These are phyloP conservation scores for Chaetodon trifascialis DNA, from an alignment of 2,113 vertebrate species.

Conservation along the genomic window DNA sequence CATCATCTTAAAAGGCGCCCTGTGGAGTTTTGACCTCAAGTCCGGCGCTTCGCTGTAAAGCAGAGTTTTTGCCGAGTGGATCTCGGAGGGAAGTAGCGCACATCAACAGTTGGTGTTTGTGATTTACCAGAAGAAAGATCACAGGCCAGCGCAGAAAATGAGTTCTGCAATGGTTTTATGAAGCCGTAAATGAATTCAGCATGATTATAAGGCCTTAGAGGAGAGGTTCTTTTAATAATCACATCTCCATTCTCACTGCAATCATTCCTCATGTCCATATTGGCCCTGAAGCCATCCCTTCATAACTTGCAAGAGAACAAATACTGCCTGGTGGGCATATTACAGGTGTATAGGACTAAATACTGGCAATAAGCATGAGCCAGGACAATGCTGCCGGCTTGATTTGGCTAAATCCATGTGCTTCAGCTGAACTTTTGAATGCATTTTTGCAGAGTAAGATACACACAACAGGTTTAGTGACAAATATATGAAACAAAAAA, in stretches of 20 bases:
- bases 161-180: background rate
- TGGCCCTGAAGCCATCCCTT: background rate
- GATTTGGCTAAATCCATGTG: too few relatives aligned
- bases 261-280: background rate
- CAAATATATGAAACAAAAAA: background rate
- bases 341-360: background rate
- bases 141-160: background rate
- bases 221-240: background rate
- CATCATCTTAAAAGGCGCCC: constrained; percentile 24
- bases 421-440: background rate
- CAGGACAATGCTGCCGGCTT: background rate
- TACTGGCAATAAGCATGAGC: background rate
- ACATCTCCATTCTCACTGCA: background rate
- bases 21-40: constrained; percentile 14
- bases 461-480: background rate
- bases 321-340: background rate
- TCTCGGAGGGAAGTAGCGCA: background rate
- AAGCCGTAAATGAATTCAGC: background rate
- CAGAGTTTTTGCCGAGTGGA: constrained; percentile 10
- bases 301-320: background rate
- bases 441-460: background rate
- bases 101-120: background rate
- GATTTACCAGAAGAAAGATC: background rate
- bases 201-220: background rate
- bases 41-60: constrained; percentile 1